These are phyloP conservation scores for Drosophila bunnanda DNA, from an alignment of 2,888 invertebrate species.

Conservation along the genomic window DNA sequence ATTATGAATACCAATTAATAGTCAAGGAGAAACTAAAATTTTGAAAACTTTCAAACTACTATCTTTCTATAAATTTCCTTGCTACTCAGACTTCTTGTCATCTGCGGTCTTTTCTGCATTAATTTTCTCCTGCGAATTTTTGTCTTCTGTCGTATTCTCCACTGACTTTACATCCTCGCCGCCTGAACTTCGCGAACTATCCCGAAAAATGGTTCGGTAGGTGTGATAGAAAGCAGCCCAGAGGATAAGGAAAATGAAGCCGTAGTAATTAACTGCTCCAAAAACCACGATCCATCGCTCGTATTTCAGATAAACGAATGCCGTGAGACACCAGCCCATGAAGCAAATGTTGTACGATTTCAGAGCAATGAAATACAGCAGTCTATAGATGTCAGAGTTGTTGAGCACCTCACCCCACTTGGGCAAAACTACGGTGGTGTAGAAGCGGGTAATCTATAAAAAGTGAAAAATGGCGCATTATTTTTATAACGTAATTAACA, in stretches of 20 bases:
- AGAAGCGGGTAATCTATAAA: conserved; percentile 71
- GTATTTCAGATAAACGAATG: conserved; percentile 90
- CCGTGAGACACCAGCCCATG: conserved; percentile 93
- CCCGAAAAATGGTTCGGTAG: conserved; percentile 44
- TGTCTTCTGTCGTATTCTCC: background rate
- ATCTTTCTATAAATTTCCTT: no score
- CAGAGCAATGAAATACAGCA: conserved; percentile 86
- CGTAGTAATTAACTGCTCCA: conserved; percentile 88
- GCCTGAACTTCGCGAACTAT: conserved; percentile 4
- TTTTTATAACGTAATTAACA: no score
- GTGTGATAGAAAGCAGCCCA: conserved; percentile 85
- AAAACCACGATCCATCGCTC: conserved; percentile 89
- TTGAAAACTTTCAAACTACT: conserved; percentile 10
- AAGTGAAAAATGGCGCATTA: background rate
- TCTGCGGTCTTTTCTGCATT: conserved; percentile 10
- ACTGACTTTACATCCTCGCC: conserved; percentile 7
- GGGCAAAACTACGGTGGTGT: conserved; percentile 67
- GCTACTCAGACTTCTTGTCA: conserved; percentile 38
- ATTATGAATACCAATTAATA: conserved; percentile 14
- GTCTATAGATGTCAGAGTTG: conserved; percentile 70
- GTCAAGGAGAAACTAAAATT: conserved; percentile 33
- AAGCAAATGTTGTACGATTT: conserved; percentile 91
- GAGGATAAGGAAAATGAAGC: conserved; percentile 88
- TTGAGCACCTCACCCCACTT: conserved; percentile 70
- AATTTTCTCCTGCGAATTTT: background rate